Evolutionary conservation across 2,113 vertebrate species (phyloP).

Genomic region (Neotragus moschatus): DNA sequence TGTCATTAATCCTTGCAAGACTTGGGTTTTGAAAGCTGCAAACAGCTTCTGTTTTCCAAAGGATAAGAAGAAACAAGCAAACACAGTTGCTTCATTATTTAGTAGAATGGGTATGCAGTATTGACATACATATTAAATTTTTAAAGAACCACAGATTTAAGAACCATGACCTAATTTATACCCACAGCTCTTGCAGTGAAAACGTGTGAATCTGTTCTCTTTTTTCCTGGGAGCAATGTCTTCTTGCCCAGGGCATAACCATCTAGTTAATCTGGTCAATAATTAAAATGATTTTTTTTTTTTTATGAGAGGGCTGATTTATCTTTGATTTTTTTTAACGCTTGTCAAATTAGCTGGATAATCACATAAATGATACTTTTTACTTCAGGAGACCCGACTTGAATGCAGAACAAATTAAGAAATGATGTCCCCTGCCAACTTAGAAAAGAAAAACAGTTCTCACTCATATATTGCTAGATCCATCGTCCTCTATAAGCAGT

Average conservation of each 20-base stretch:
- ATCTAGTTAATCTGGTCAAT: slow-evolving; percentile 23
- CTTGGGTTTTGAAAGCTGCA: neutral
- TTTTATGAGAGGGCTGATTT: slow-evolving; percentile 23
- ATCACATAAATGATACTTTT: slow-evolving; percentile 35
- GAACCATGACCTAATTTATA: neutral
- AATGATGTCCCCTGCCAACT: slow-evolving; percentile 36
- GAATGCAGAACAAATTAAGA: neutral
- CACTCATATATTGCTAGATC: slow-evolving; percentile 48
- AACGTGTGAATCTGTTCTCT: neutral
- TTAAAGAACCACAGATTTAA: neutral
- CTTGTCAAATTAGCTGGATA: slow-evolving; percentile 42
- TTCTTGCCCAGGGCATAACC: neutral
- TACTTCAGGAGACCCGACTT: neutral
- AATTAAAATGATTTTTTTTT: slow-evolving; percentile 20
- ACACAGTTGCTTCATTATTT: neutral
- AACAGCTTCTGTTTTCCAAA: slow-evolving; percentile 38
- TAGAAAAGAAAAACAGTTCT: slow-evolving; percentile 67
- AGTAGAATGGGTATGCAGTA: neutral
- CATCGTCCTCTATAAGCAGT: slow-evolving; percentile 34
- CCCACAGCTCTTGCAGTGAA: neutral
- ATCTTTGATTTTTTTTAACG: slow-evolving; percentile 34
- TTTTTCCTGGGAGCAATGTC: neutral
- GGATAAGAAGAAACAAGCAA: neutral
- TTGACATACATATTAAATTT: neutral
- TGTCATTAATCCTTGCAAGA: neutral